phyloP scores from a whole-genome alignment of 2,888 invertebrate genomes.

The Linnaemya vulpina region DNA sequence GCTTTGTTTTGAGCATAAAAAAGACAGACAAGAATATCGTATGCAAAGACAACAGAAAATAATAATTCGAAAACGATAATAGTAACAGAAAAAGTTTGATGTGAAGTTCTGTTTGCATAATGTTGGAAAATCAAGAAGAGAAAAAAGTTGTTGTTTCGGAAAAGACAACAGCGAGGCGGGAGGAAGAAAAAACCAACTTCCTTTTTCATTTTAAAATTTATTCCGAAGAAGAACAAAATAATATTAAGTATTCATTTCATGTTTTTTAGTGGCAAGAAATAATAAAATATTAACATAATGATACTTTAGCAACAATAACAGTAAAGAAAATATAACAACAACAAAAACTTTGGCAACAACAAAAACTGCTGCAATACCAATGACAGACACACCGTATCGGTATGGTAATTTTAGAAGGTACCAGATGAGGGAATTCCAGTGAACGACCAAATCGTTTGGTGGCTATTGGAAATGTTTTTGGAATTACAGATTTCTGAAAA shows the following conservation, averaged over 20 bases:
- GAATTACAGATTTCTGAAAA: too few relatives aligned
- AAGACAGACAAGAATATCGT: neutral
- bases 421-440: conserved; percentile 19
- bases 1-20: conserved; percentile 6
- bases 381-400: conserved; percentile 25
- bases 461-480: too few relatives aligned
- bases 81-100: conserved; percentile 60
- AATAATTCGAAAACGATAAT: conserved; percentile 31
- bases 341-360: conserved; percentile 14
- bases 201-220: conserved; percentile 61
- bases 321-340: too few relatives aligned
- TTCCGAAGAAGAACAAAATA: conserved; percentile 48
- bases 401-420: conserved; percentile 7
- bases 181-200: conserved; percentile 53
- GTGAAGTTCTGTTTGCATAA: conserved; percentile 64
- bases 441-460: too few relatives aligned
- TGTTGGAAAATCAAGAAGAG: conserved; percentile 23
- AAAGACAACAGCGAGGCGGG: conserved; percentile 20
- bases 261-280: conserved; percentile 68
- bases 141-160: conserved; percentile 12
- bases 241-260: conserved; percentile 69
- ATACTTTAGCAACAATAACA: conserved; percentile 65
- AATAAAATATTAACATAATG: conserved; percentile 72
- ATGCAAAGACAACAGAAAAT: conserved; percentile 12
- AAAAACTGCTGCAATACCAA: conserved; percentile 30